phyloP scores from a whole-genome alignment of 2,797 vertebrate species.

The Rachycentron canadum region DNA sequence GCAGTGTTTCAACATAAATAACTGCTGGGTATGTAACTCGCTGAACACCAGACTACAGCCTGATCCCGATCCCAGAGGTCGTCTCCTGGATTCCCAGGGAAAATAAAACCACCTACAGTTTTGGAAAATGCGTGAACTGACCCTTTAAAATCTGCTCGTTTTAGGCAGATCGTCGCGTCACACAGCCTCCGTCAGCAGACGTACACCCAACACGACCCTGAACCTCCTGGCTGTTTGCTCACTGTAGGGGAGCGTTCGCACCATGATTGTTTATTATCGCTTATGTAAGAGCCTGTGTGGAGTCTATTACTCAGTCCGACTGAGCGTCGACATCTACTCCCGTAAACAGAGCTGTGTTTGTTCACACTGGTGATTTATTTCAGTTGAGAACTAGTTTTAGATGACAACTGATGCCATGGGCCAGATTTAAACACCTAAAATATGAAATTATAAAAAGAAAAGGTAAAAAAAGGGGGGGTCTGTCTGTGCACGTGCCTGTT shows the following conservation, averaged over 20 bases:
- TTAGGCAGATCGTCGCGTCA: too few species aligned
- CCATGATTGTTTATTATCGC: slow-evolving; percentile 35
- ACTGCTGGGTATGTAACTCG: not conserved
- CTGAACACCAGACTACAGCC: too few species aligned
- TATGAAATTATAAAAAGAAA: too few species aligned
- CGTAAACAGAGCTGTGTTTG: not conserved
- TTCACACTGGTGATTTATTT: not conserved
- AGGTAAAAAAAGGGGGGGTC: too few species aligned
- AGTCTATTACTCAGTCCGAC: slow-evolving; percentile 26
- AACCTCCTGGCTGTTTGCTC: slow-evolving; percentile 30
- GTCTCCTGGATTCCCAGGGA: too few species aligned
- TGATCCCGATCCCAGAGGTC: too few species aligned
- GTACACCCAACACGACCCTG: slow-evolving; percentile 12
- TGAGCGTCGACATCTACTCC: slow-evolving; percentile 10
- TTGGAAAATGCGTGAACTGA: not conserved
- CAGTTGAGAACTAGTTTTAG: too few species aligned
- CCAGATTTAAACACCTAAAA: too few species aligned
- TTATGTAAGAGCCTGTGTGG: slow-evolving; percentile 35
- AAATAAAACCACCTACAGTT: too few species aligned
- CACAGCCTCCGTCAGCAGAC: slow-evolving; percentile 1
- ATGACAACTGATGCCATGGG: too few species aligned
- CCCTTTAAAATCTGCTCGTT: not conserved
- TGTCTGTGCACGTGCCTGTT: too few species aligned
- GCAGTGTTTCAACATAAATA: not conserved
- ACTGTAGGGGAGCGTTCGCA: slow-evolving; percentile 42